Conservation (phyloP, 1,140 invertebrate genomes). For the Melanaphis sacchari region DNA sequence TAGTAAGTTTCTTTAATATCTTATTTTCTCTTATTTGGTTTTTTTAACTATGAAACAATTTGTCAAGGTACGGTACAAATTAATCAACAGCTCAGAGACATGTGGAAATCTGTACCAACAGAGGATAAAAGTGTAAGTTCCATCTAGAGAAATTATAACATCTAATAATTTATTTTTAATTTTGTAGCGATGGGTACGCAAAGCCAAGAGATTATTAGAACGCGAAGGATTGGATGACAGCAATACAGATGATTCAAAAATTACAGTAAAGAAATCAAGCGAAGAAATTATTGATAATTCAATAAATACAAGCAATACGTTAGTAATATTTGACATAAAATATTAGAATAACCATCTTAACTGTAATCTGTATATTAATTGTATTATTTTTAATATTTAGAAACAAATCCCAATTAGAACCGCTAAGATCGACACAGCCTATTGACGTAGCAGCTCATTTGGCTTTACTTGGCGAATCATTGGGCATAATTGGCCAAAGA, state of each 20-base stretch:
- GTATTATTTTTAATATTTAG: neutral
- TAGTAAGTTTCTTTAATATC: slow-evolving; percentile 66
- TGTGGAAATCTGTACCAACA: slow-evolving; percentile 79
- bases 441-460: slow-evolving; percentile 93
- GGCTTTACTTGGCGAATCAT: slow-evolving; percentile 89
- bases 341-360: neutral
- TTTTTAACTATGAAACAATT: slow-evolving; percentile 58
- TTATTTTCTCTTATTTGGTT: slow-evolving; percentile 58
- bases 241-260: neutral
- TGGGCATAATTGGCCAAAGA: slow-evolving; percentile 90
- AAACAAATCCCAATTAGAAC: slow-evolving; percentile 63
- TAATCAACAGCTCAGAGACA: slow-evolving; percentile 80
- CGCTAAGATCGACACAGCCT: slow-evolving; percentile 73
- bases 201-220: slow-evolving; percentile 56
- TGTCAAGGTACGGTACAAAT: slow-evolving; percentile 78
- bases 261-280: neutral
- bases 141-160: neutral
- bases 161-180: neutral
- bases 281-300: neutral
- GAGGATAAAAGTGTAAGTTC: slow-evolving; percentile 65
- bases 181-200: slow-evolving; percentile 56
- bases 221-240: neutral
- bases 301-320: neutral
- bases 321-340: neutral
- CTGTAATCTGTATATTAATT: neutral